phyloP scores from a whole-genome alignment of 2,888 invertebrate genomes.

The Auanema sp. region DNA sequence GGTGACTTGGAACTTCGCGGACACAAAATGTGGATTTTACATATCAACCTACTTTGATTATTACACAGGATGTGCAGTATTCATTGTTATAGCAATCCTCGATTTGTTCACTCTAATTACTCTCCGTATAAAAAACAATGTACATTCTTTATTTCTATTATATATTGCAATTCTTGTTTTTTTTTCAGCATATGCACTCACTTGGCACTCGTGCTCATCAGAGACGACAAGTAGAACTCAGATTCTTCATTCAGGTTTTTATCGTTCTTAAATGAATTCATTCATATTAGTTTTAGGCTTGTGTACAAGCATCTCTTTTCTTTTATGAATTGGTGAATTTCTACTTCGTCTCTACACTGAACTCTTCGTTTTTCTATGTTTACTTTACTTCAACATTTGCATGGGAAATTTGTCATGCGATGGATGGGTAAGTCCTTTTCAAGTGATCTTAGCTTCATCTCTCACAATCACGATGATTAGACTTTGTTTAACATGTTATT shows the following conservation, averaged over 20 bases:
- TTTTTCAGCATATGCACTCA: constrained; percentile 22
- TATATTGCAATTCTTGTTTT: too few relatives aligned
- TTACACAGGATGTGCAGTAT: constrained; percentile 33
- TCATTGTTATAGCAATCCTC: constrained; percentile 25
- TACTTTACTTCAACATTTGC: constrained; percentile 38
- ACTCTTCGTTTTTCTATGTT: constrained; percentile 26
- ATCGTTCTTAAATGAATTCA: too few relatives aligned
- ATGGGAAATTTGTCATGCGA: constrained; percentile 39
- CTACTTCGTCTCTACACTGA: constrained; percentile 32
- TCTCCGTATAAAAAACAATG: constrained; percentile 2
- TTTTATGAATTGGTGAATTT: constrained; percentile 44
- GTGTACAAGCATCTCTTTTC: constrained; percentile 36
- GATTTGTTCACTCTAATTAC: constrained; percentile 28
- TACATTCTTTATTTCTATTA: too few relatives aligned
- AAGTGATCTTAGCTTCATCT: too few relatives aligned
- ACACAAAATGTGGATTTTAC: constrained; percentile 31
- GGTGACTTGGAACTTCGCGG: constrained; percentile 35
- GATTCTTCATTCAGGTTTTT: constrained; percentile 37
- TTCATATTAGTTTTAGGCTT: too few relatives aligned
- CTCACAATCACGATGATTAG: too few relatives aligned
- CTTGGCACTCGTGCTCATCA: constrained; percentile 15
- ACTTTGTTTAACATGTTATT: too few relatives aligned
- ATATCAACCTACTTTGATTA: constrained; percentile 42
- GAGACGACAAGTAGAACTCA: constrained; percentile 28
- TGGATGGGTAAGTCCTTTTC: constrained; percentile 32